A percentile compares a stretch with the other conserved stretches of the same genome.
These are phyloP conservation scores for Osmerus eperlanus DNA, from an alignment of 2,113 vertebrate genomes.

Conservation along the genomic window DNA sequence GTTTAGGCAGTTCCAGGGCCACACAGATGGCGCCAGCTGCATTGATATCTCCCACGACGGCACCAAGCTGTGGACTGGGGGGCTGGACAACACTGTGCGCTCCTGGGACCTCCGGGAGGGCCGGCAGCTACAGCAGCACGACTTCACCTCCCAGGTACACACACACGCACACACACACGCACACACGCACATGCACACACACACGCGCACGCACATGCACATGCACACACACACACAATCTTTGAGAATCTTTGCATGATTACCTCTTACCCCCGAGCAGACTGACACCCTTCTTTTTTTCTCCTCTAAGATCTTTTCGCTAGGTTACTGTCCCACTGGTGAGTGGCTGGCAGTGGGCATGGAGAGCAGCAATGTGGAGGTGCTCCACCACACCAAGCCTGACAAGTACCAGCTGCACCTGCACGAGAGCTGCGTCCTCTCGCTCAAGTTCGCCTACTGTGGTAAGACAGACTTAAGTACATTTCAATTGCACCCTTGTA, in stretches of 20 bases:
- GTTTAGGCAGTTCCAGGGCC: constrained; percentile 91
- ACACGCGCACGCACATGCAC: too few species aligned
- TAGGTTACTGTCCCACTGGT: constrained; percentile 95
- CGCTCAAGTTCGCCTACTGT: constrained; percentile 95
- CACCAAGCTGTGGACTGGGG: constrained; percentile 94
- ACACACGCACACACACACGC: too few species aligned
- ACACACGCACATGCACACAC: too few species aligned
- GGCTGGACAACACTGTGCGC: constrained; percentile 93
- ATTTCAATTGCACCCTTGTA: background rate
- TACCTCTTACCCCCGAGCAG: background rate
- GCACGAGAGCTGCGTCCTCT: constrained; percentile 96
- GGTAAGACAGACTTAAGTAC: constrained; percentile 74
- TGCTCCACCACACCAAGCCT: constrained; percentile 93
- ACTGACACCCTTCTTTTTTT: background rate
- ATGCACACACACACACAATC: background rate
- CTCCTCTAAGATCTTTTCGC: constrained; percentile 84
- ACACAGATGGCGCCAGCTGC: constrained; percentile 95
- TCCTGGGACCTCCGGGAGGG: constrained; percentile 96
- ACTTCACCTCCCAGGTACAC: constrained; percentile 94
- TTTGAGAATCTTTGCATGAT: background rate
- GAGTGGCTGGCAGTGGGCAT: constrained; percentile 97
- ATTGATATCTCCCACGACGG: constrained; percentile 96
- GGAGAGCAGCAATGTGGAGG: constrained; percentile 98
- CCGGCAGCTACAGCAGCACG: constrained; percentile 93
- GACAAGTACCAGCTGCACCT: constrained; percentile 98